phyloP scores from a whole-genome alignment of 92 coral and sea anemone genomes.

The Muricea muricata region DNA sequence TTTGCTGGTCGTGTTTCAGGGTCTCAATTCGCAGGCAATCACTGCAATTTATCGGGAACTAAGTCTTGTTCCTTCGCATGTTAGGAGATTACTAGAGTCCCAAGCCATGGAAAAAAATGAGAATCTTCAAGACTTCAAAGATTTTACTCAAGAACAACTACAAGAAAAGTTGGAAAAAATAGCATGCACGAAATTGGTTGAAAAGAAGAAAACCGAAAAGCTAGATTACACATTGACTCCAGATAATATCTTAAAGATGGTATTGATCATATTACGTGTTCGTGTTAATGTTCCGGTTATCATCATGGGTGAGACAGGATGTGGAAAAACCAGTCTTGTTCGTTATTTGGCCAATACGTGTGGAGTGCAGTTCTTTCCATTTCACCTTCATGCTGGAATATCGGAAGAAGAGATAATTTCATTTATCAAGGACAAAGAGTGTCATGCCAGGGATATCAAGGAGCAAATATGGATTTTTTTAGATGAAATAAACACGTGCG shows the following conservation, averaged over 20 bases:
- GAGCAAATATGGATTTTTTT: conserved; percentile 51
- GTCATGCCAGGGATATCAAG: not conserved
- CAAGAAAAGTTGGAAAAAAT: conserved; percentile 2
- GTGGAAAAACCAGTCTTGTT: conserved; percentile 40
- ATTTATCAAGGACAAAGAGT: conserved; percentile 9
- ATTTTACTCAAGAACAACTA: conserved; percentile 22
- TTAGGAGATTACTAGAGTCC: conserved; percentile 1
- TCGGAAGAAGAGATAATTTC: conserved; percentile 15
- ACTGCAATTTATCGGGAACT: not conserved
- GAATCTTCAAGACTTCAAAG: conserved; percentile 16
- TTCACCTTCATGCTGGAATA: conserved; percentile 36
- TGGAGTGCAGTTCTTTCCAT: conserved; percentile 7
- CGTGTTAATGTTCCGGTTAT: conserved; percentile 39
- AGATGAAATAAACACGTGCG: conserved; percentile 97
- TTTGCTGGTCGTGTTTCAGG: conserved; percentile 19
- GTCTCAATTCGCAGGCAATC: not conserved
- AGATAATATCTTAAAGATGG: conserved; percentile 48
- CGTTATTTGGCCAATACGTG: conserved; percentile 40
- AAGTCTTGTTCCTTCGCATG: conserved; percentile 2
- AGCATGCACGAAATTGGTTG: not conserved
- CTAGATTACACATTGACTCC: conserved; percentile 31
- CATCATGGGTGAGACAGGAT: conserved; percentile 50
- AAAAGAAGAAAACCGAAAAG: not conserved
- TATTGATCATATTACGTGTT: conserved; percentile 30
- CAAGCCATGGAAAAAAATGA: conserved; percentile 8